phyloP scores from a whole-genome alignment of 2,113 vertebrate genomes.

The Aegotheles bennettii region DNA sequence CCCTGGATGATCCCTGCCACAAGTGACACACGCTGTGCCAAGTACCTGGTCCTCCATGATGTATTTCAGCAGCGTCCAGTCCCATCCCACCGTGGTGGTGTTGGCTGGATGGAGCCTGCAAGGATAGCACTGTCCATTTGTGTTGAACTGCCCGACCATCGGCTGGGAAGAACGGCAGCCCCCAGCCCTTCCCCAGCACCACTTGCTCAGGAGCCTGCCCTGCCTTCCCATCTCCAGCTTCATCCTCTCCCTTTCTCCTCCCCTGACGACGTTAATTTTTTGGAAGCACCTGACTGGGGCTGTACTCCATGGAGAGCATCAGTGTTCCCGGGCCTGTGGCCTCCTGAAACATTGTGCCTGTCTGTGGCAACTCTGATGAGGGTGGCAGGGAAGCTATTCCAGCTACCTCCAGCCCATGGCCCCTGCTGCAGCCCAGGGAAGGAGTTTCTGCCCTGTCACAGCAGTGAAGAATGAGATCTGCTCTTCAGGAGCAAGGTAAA shows the following conservation, averaged over 20 bases:
- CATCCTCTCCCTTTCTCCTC: not conserved
- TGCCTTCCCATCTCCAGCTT: not conserved
- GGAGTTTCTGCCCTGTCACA: not conserved
- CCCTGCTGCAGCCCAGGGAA: not conserved
- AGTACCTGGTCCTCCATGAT: slow-evolving; percentile 84
- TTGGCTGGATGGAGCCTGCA: slow-evolving; percentile 87
- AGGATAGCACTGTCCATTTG: slow-evolving; percentile 14
- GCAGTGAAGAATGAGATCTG: not conserved
- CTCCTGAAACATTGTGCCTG: not conserved
- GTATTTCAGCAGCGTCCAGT: slow-evolving; percentile 84
- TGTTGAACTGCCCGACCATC: not conserved
- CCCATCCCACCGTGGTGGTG: slow-evolving; percentile 79
- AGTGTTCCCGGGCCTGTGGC: fast-evolving
- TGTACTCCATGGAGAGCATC: not conserved
- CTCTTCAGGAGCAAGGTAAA: not conserved
- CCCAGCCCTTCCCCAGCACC: not conserved
- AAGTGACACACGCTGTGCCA: fast-evolving
- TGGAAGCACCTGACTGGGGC: not conserved
- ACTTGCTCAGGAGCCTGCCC: not conserved
- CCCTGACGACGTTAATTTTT: not conserved
- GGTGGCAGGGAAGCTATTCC: not conserved
- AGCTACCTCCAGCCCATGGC: not conserved
- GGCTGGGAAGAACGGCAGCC: fast-evolving
- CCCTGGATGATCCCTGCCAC: not conserved
- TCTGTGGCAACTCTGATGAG: not conserved